Conservation (phyloP, 2,113 vertebrate species). For the Platysteira castanea region DNA sequence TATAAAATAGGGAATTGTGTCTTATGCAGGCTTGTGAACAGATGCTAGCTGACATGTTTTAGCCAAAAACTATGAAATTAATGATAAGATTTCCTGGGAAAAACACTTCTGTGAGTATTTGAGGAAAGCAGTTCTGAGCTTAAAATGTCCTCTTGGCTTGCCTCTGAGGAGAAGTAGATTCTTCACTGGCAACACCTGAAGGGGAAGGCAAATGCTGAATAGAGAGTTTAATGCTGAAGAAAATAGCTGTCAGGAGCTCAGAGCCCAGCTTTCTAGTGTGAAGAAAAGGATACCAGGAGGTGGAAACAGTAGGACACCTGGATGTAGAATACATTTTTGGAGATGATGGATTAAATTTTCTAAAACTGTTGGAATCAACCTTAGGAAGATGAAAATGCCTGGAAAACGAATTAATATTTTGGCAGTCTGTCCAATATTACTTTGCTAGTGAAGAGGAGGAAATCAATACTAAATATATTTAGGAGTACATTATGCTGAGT, state of each 20-base stretch:
- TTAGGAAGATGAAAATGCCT: conserved; percentile 1
- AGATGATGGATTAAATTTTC: conserved; percentile 12
- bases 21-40: conserved; percentile 22
- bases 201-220: background rate
- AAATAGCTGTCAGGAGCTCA: background rate
- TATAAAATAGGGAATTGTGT: background rate
- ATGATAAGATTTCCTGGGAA: conserved; percentile 48
- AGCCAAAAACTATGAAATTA: conserved; percentile 22
- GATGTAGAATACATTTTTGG: background rate
- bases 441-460: background rate
- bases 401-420: background rate
- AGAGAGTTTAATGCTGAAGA: background rate
- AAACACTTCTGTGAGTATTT: conserved; percentile 16
- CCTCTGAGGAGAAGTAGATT: background rate
- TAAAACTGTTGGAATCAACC: conserved; percentile 3
- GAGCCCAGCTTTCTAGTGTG: background rate
- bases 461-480: conserved; percentile 44
- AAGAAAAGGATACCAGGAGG: background rate
- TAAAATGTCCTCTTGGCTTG: conserved; percentile 1
- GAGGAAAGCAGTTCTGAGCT: conserved; percentile 12
- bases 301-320: background rate
- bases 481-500: conserved; percentile 29
- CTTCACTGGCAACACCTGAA: conserved; percentile 29
- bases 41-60: conserved; percentile 31
- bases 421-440: background rate